Evolutionary conservation across 2,888 invertebrate genomes (phyloP).

Genomic region (Lysandra bellargus): DNA sequence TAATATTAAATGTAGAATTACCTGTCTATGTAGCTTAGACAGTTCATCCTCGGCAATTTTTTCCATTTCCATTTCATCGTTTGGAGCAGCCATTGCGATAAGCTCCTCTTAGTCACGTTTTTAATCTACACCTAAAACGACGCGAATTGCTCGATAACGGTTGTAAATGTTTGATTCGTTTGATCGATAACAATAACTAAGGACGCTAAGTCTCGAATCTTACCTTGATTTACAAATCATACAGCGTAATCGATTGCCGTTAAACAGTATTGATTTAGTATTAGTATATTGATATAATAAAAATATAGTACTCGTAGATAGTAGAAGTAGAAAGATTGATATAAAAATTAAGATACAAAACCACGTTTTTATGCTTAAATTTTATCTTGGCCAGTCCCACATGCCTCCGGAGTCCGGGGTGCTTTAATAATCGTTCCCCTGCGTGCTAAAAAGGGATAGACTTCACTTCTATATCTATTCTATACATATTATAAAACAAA

Average conservation of each 20-base stretch:
- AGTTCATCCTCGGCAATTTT: conserved; percentile 89
- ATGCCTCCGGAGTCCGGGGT: too few relatives aligned
- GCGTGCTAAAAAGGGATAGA: too few relatives aligned
- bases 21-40: conserved; percentile 88
- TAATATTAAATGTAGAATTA: conserved; percentile 45
- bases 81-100: conserved; percentile 57
- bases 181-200: conserved; percentile 13
- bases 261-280: background rate
- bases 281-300: too few relatives aligned
- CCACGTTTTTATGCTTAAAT: too few relatives aligned
- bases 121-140: conserved; percentile 27
- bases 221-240: background rate
- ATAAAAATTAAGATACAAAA: too few relatives aligned
- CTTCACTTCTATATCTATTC: too few relatives aligned
- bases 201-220: background rate
- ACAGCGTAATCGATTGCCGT: background rate
- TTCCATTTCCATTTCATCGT: conserved; percentile 86
- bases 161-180: conserved; percentile 13
- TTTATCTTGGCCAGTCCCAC: too few relatives aligned
- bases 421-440: too few relatives aligned
- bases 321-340: too few relatives aligned
- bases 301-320: too few relatives aligned
- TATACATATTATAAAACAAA: too few relatives aligned
- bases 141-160: background rate
- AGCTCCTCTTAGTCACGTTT: conserved; percentile 38